A percentile compares a stretch with the other conserved stretches of the same genome.
Evolutionary conservation across 2,888 invertebrate genomes (phyloP).

Genomic region (Amiota mariae): DNA sequence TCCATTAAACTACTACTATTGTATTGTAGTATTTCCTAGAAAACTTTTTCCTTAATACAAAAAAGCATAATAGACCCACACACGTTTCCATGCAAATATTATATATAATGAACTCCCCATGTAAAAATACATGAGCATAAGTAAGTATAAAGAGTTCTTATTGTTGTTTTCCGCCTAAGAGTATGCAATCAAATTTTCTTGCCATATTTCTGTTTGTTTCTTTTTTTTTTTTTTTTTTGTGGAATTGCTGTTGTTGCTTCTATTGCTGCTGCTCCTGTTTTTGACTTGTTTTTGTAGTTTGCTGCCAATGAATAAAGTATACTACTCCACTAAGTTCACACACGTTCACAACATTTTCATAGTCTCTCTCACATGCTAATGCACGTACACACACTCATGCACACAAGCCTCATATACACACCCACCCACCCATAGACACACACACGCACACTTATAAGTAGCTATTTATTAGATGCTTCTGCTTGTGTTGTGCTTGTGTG

Average conservation of each 20-base stretch:
- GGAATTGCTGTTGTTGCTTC: constrained; percentile 21
- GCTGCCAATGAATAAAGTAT: not conserved
- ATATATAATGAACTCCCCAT: not conserved
- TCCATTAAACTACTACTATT: too few relatives aligned
- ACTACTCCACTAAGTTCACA: not conserved
- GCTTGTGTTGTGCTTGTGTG: constrained; percentile 6
- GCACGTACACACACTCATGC: not conserved
- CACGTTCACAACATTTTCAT: constrained; percentile 27
- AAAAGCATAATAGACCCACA: constrained; percentile 26
- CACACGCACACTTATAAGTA: constrained; percentile 5
- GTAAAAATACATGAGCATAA: constrained; percentile 37
- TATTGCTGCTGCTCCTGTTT: constrained; percentile 49
- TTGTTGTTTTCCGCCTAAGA: constrained; percentile 52
- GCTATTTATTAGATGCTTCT: constrained; percentile 17
- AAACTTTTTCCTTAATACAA: constrained; percentile 50
- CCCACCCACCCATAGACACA: constrained; percentile 18
- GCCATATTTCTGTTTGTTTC: too few relatives aligned
- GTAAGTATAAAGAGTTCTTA: constrained; percentile 36
- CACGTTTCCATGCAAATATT: constrained; percentile 36
- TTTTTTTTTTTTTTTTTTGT: too few relatives aligned
- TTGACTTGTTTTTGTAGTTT: constrained; percentile 36
- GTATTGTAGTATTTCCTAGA: not conserved
- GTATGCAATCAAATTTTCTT: constrained; percentile 53
- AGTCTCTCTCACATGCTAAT: constrained; percentile 43
- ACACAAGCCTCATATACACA: constrained; percentile 27